phyloP scores from a whole-genome alignment of 2,113 vertebrate genomes.

The Patagioenas fasciata region DNA sequence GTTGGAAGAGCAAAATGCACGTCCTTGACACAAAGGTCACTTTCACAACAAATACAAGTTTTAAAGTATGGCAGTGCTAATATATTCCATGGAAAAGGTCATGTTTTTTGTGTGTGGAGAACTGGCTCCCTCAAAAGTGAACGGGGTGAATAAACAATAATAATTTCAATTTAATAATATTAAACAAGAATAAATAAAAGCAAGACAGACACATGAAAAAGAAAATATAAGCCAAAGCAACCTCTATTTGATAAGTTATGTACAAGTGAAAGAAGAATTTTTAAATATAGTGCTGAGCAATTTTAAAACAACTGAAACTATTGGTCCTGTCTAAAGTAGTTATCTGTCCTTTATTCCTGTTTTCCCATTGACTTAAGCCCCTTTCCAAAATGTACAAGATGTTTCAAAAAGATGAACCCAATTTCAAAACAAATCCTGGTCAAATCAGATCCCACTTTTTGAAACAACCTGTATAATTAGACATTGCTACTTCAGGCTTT shows the following conservation, averaged over 20 bases:
- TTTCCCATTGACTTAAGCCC: neutral
- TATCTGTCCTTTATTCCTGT: neutral
- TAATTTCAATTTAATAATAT: neutral
- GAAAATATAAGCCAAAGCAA: neutral
- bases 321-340: neutral
- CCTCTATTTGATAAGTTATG: neutral
- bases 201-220: neutral
- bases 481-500: neutral
- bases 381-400: neutral
- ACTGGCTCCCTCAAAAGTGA: neutral
- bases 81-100: neutral
- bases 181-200: neutral
- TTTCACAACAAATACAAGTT: neutral
- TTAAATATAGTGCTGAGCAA: neutral
- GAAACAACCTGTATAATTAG: neutral
- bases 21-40: neutral
- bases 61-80: neutral
- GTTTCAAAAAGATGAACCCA: too few species aligned
- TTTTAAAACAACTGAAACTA: neutral
- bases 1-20: neutral
- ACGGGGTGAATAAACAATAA: neutral
- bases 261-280: neutral
- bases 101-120: neutral
- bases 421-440: too few species aligned
- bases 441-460: too few species aligned